Conservation (phyloP, 2,888 invertebrate genomes). For the Nomada ruficornis region DNA sequence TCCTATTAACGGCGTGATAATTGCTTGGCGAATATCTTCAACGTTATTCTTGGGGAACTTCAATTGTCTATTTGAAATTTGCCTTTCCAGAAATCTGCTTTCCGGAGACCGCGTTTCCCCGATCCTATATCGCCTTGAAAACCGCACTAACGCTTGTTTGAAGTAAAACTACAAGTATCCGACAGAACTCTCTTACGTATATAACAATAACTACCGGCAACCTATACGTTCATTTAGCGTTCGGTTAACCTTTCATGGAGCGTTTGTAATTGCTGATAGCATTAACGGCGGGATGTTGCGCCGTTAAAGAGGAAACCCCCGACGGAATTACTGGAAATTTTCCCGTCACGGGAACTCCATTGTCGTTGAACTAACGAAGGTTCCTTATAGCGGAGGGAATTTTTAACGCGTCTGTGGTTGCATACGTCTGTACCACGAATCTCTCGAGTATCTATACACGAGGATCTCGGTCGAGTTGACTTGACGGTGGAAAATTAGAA, state of each 20-base stretch:
- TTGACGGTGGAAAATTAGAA: slow-evolving; percentile 2
- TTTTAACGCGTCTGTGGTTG: too few species aligned
- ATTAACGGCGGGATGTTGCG: neutral
- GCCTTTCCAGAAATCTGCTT: neutral
- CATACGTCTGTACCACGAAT: too few species aligned
- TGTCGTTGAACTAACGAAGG: too few species aligned
- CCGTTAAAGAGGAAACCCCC: too few species aligned
- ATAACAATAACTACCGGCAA: slow-evolving; percentile 27
- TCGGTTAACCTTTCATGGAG: slow-evolving; percentile 28
- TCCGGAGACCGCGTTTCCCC: neutral
- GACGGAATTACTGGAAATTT: too few species aligned
- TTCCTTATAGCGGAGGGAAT: too few species aligned
- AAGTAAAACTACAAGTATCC: slow-evolving; percentile 21
- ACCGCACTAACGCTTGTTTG: slow-evolving; percentile 5
- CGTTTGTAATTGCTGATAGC: slow-evolving; percentile 16
- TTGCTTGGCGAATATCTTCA: slow-evolving; percentile 41
- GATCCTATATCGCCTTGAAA: slow-evolving; percentile 15
- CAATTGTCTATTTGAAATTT: slow-evolving; percentile 41
- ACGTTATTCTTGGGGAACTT: slow-evolving; percentile 17
- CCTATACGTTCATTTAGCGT: slow-evolving; percentile 20
- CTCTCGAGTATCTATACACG: too few species aligned
- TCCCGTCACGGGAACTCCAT: too few species aligned
- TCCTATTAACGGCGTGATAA: slow-evolving; percentile 52
- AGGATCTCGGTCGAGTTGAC: neutral
- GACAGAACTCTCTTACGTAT: slow-evolving; percentile 11